Evolutionary conservation across 2,888 invertebrate species (phyloP).

Genomic region (Cephus sareptanus): DNA sequence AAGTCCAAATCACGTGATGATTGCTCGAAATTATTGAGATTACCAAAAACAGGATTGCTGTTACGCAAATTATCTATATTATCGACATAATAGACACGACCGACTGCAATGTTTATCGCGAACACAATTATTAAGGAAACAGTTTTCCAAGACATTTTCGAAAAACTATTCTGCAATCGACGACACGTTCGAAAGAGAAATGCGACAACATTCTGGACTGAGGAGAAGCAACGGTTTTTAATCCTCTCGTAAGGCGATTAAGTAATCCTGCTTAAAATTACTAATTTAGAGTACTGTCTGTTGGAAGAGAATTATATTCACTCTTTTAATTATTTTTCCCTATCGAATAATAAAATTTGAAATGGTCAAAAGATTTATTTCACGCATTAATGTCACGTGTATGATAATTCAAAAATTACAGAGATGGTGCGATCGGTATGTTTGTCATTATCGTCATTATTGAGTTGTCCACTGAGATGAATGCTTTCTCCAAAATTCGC

Average conservation of each 20-base stretch:
- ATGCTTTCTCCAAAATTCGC: neutral
- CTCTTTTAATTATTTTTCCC: neutral
- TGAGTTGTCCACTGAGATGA: too few relatives aligned
- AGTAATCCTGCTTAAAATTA: slow-evolving; percentile 17
- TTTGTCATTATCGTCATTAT: neutral
- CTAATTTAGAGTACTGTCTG: neutral
- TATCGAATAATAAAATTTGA: too few relatives aligned
- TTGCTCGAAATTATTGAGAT: slow-evolving; percentile 37
- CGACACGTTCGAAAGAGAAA: slow-evolving; percentile 2
- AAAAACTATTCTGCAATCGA: neutral
- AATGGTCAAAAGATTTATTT: too few relatives aligned
- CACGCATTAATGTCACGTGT: neutral
- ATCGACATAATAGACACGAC: slow-evolving; percentile 39
- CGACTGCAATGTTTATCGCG: slow-evolving; percentile 14
- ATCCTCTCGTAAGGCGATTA: slow-evolving; percentile 51
- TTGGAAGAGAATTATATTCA: neutral
- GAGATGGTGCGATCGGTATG: neutral
- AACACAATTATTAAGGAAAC: slow-evolving; percentile 24
- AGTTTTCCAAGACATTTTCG: slow-evolving; percentile 31
- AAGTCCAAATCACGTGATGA: slow-evolving; percentile 55
- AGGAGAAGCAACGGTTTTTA: slow-evolving; percentile 14
- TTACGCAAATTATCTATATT: slow-evolving; percentile 16
- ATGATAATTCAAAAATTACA: neutral
- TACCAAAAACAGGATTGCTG: slow-evolving; percentile 26
- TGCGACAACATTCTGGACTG: slow-evolving; percentile 13